phyloP scores from a whole-genome alignment of 2,888 invertebrate species.

The Eustalomyia histrio region DNA sequence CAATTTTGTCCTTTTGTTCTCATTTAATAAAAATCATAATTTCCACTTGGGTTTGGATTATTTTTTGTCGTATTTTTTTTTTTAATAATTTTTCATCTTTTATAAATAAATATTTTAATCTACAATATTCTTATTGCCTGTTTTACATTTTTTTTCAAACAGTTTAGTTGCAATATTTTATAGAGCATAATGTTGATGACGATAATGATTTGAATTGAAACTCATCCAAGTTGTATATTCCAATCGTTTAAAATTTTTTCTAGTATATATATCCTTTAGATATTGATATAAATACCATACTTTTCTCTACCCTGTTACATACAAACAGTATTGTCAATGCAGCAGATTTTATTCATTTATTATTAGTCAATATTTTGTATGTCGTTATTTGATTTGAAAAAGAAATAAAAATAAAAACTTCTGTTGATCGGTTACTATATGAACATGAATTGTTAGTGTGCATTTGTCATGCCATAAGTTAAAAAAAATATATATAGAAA shows the following conservation, averaged over 20 bases:
- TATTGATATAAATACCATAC: slow-evolving; percentile 25
- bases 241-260: slow-evolving; percentile 4
- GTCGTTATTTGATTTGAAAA: neutral
- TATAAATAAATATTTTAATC: slow-evolving; percentile 25
- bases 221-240: slow-evolving; percentile 26
- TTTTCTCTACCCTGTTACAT: neutral
- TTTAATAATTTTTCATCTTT: slow-evolving; percentile 10
- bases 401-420: slow-evolving; percentile 2
- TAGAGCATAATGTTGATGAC: neutral
- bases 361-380: slow-evolving; percentile 49
- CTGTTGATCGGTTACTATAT: slow-evolving; percentile 43
- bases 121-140: slow-evolving; percentile 13
- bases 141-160: neutral
- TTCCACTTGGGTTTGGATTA: slow-evolving; percentile 3
- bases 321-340: slow-evolving; percentile 40
- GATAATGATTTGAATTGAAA: slow-evolving; percentile 40
- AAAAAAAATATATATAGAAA: slow-evolving; percentile 30
- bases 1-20: slow-evolving; percentile 25
- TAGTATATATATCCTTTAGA: neutral
- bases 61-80: neutral
- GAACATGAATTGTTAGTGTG: slow-evolving; percentile 40
- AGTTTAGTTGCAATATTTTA: slow-evolving; percentile 29
- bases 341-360: slow-evolving; percentile 62
- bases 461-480: slow-evolving; percentile 58
- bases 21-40: slow-evolving; percentile 1